A percentile compares a stretch with the other conserved stretches of the same genome.
Evolutionary conservation across 2,113 vertebrate genomes (phyloP).

Genomic region (Balaenoptera acutorostrata): DNA sequence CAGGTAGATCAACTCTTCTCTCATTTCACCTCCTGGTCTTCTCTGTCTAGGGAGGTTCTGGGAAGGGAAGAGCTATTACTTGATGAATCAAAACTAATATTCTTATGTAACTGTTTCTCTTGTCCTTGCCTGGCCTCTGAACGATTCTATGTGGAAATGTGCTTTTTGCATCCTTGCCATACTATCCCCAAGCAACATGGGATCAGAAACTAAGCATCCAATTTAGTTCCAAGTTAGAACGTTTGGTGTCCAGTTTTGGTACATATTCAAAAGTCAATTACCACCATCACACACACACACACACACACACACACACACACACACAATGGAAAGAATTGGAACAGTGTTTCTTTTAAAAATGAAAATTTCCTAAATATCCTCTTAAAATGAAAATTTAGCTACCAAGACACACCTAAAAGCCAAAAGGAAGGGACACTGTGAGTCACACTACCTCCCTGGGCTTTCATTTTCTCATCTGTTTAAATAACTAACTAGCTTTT

Average conservation of each 20-base stretch:
- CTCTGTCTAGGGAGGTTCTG: neutral
- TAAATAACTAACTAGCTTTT: constrained; percentile 31
- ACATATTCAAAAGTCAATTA: constrained; percentile 19
- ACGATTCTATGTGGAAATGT: neutral
- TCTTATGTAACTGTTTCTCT: neutral
- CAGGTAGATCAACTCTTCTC: neutral
- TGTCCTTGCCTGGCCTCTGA: neutral
- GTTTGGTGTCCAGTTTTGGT: neutral
- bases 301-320: constrained; percentile 11
- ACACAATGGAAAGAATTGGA: neutral
- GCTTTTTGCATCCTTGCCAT: neutral
- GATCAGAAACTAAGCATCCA: neutral
- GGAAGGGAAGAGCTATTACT: neutral
- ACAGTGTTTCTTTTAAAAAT: neutral
- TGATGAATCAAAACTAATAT: neutral
- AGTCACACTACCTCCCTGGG: neutral
- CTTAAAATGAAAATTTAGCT: constrained; percentile 11
- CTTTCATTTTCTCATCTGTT: neutral
- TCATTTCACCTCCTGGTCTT: neutral
- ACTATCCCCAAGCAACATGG: neutral
- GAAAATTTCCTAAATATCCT: neutral
- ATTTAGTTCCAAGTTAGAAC: neutral
- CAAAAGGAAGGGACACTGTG: neutral
- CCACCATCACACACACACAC: neutral
- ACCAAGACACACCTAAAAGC: neutral